Evolutionary conservation across 2,797 vertebrate genomes (phyloP), one percentile per base, ranked within the genome.

Genomic region (Leptoclinus maculatus): DNA sequence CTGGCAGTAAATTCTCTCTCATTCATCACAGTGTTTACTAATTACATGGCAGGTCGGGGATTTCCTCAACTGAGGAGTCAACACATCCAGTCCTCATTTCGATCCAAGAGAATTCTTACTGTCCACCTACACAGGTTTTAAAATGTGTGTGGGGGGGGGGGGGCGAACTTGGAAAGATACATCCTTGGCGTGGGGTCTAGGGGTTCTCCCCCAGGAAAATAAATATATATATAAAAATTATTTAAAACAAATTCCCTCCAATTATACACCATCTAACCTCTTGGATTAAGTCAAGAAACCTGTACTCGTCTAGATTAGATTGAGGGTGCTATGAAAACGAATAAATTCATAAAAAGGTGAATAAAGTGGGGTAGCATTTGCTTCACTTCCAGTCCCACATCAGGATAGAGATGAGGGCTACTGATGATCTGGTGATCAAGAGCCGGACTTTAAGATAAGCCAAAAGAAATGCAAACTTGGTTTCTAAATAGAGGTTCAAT

Each of bases 21-120:
- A 88, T 89, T 88, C 66, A 87, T 89, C 85, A 90, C 63, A 43
- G 47, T 79, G 84, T 77, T 84, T 83, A 64, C 59, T 89, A 89
- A 92, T 89, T 83, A 87, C 60, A 5, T 76, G 84, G 80, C 82
- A 85, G 83, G 68, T 75, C 10, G 0, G 83, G 82, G 83, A 79
- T 77, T 83, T 85, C 66, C 66, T 80, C 80, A 72, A 12, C 82
- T 79, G 64, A 78, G 75, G 74, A 86, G 76, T 79, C 76, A 71
- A 84, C 76, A 74, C 47, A 79, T 78, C 45, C 58, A 76, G 59
- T 67, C 47, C 39, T 76, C 9, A 2, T 72, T 68, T 58, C 59
- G 56, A 45, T 66, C 43, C 23, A n/a, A 74, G 14, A 32, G 17
- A 58, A 34, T 58, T 16, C 9, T 14, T 57, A 10, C 27, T 57